These are phyloP conservation scores for Aphelinus certus DNA, from an alignment of 1,140 invertebrate genomes.

Conservation along the genomic window DNA sequence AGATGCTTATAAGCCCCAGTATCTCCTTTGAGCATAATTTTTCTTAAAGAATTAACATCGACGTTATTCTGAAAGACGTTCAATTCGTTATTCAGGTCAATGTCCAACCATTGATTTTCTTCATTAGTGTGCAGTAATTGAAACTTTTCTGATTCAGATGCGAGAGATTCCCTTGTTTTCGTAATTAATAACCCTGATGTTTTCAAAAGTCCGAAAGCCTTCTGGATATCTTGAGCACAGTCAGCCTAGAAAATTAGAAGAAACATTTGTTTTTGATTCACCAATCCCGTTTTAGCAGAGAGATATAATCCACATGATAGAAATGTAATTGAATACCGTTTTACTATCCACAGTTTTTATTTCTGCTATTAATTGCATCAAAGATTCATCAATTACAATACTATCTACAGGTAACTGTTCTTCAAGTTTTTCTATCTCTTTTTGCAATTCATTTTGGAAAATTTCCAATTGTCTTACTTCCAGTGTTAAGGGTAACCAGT, in stretches of 20 bases:
- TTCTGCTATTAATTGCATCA: constrained; percentile 41
- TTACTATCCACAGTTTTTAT: constrained; percentile 47
- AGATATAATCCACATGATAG: too few relatives aligned
- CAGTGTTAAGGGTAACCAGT: constrained; percentile 53
- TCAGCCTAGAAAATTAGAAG: constrained; percentile 36
- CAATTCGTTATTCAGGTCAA: constrained; percentile 49
- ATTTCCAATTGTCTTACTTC: constrained; percentile 53
- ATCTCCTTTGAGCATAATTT: constrained; percentile 51
- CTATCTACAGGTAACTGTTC: constrained; percentile 34
- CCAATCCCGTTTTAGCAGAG: too few relatives aligned
- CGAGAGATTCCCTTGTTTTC: constrained; percentile 46
- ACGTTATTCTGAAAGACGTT: constrained; percentile 50
- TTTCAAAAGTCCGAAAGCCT: constrained; percentile 49
- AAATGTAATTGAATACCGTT: constrained; percentile 41
- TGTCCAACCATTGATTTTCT: constrained; percentile 43
- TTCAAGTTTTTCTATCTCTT: constrained; percentile 47
- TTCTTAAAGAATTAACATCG: constrained; percentile 54
- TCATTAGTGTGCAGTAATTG: constrained; percentile 38
- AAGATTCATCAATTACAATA: constrained; percentile 34
- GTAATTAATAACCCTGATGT: constrained; percentile 40
- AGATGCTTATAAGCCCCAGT: constrained; percentile 45
- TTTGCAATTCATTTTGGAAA: constrained; percentile 46
- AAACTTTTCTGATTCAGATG: constrained; percentile 46
- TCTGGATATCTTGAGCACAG: constrained; percentile 48
- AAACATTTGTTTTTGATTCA: too few relatives aligned